Evolutionary conservation across 2,888 invertebrate species (phyloP).

Genomic region (Bimastos eiseni): DNA sequence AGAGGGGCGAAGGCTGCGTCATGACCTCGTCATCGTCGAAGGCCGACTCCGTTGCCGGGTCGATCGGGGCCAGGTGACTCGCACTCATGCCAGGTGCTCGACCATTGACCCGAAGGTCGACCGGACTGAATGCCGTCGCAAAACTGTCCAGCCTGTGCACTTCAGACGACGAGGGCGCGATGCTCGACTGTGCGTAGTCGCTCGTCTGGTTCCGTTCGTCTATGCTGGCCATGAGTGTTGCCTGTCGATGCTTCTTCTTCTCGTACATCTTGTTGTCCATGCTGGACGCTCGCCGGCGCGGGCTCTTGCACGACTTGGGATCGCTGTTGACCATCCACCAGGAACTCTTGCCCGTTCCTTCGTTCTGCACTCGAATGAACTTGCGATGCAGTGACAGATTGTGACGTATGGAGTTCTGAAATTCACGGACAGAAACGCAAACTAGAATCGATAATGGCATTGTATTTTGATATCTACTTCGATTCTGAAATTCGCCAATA

Average conservation of each 20-base stretch:
- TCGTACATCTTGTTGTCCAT: constrained; percentile 83
- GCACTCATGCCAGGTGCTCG: constrained; percentile 71
- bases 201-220: constrained; percentile 16
- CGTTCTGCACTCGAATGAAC: constrained; percentile 66
- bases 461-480: too few species aligned
- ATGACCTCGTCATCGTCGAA: constrained; percentile 73
- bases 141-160: constrained; percentile 32
- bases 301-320: constrained; percentile 97
- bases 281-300: constrained; percentile 89
- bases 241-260: constrained; percentile 71
- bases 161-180: constrained; percentile 62
- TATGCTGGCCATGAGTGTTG: neutral
- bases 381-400: constrained; percentile 67
- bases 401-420: constrained; percentile 68
- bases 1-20: constrained; percentile 64
- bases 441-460: neutral
- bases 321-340: constrained; percentile 99
- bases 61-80: constrained; percentile 76
- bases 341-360: constrained; percentile 84
- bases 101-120: constrained; percentile 72
- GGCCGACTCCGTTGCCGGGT: constrained; percentile 64
- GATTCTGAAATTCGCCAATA: too few species aligned
- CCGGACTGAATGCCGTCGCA: constrained; percentile 34
- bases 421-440: neutral
- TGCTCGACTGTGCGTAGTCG: constrained; percentile 24